phyloP scores from a whole-genome alignment of 2,113 vertebrate species.

The Lepus europaeus region DNA sequence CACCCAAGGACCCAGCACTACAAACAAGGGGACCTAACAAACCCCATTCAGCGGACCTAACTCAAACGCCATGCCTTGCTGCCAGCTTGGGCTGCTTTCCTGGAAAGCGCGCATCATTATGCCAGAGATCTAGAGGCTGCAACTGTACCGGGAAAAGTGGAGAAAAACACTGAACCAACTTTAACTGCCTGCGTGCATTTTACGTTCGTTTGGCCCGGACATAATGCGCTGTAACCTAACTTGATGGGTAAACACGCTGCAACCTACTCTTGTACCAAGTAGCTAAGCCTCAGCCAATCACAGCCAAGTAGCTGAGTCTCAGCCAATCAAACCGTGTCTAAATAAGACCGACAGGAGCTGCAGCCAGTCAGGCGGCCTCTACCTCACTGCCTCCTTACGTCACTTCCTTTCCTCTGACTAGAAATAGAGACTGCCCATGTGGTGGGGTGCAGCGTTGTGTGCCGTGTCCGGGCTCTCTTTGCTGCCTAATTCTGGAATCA shows the following conservation, averaged over 20 bases:
- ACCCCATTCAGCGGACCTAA: neutral
- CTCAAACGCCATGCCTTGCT: neutral
- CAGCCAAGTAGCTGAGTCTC: no score
- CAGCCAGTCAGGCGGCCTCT: neutral
- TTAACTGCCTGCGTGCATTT: neutral
- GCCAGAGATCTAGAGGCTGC: neutral
- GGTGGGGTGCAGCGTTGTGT: neutral
- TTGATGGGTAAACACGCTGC: neutral
- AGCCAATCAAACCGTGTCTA: neutral
- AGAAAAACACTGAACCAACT: neutral
- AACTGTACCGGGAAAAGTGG: neutral
- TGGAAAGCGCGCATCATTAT: neutral
- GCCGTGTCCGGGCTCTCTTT: no score
- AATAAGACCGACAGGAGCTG: neutral
- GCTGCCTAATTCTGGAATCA: neutral
- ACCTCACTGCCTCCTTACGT: neutral
- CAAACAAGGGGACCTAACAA: neutral
- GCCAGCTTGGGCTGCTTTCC: fast-evolving
- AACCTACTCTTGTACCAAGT: neutral
- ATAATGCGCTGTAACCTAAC: neutral
- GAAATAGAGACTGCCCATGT: neutral
- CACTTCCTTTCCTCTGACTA: neutral
- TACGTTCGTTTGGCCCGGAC: neutral
- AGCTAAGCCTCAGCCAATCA: neutral
- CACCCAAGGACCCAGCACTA: neutral